These are phyloP conservation scores for Oryzias melastigma DNA, from an alignment of 2,113 vertebrate species.

Conservation along the genomic window DNA sequence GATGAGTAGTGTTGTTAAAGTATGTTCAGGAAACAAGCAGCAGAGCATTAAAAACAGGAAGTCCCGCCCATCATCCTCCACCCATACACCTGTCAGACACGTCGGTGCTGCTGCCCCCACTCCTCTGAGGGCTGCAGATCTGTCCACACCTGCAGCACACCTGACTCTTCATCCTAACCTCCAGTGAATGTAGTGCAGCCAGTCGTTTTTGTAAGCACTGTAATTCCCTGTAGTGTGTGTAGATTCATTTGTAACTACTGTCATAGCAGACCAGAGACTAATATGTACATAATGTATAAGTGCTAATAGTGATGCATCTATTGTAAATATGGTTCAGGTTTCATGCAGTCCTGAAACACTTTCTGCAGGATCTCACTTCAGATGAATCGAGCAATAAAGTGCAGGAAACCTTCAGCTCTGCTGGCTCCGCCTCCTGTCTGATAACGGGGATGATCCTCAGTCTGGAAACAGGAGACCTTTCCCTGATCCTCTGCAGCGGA, in stretches of 20 bases:
- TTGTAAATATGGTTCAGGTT: conserved; percentile 69
- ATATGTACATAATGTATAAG: conserved; percentile 79
- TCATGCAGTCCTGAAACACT: conserved; percentile 62
- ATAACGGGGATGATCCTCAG: neutral
- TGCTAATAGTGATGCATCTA: conserved; percentile 71
- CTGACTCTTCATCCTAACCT: conserved; percentile 37
- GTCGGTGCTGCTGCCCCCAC: neutral
- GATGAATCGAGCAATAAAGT: conserved; percentile 71
- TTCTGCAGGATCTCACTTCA: conserved; percentile 59
- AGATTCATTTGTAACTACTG: conserved; percentile 69
- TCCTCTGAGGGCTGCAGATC: neutral
- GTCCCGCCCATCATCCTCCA: no score
- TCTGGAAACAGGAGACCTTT: no score
- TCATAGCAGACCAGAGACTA: conserved; percentile 73
- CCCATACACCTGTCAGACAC: neutral
- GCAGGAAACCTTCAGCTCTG: neutral
- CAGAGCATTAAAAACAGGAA: no score
- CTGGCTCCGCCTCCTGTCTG: neutral
- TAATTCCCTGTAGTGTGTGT: conserved; percentile 57
- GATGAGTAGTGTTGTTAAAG: no score
- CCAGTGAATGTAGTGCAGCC: conserved; percentile 64
- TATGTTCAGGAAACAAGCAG: no score
- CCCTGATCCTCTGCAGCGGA: no score
- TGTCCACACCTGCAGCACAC: conserved; percentile 7
- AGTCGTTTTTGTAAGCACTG: conserved; percentile 61